Evolutionary conservation across 2,797 vertebrate genomes (phyloP).

Genomic region (Alca torda): DNA sequence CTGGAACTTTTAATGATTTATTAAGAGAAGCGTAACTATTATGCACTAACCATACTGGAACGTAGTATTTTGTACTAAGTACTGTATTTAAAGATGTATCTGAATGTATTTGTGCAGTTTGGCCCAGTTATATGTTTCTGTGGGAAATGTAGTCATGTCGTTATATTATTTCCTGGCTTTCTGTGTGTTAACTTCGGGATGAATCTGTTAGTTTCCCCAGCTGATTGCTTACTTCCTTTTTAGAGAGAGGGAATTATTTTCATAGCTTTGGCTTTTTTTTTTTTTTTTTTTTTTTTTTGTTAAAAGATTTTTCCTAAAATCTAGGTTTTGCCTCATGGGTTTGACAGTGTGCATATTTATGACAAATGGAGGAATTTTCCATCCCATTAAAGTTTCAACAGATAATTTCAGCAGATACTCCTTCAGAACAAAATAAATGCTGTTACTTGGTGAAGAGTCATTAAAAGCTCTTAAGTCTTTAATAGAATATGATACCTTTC

Average conservation of each 20-base stretch:
- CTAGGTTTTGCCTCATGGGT: constrained; percentile 15
- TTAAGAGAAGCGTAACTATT: neutral
- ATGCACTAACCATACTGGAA: neutral
- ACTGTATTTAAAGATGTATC: neutral
- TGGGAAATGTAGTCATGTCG: neutral
- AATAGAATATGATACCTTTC: constrained; percentile 9
- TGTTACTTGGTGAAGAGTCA: neutral
- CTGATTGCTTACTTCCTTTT: constrained; percentile 14
- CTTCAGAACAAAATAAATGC: neutral
- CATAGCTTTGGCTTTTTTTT: neutral
- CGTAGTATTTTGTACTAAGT: neutral
- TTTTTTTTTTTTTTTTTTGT: neutral
- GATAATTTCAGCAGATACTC: constrained; percentile 33
- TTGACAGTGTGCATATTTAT: neutral
- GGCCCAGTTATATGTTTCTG: neutral
- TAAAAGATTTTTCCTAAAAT: neutral
- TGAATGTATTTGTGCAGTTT: constrained; percentile 5
- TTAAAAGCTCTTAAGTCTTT: neutral
- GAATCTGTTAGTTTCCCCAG: constrained; percentile 16
- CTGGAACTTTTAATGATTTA: constrained; percentile 2
- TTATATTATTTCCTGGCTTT: constrained; percentile 23
- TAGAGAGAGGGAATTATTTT: neutral
- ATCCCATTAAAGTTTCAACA: constrained; percentile 44
- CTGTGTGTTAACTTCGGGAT: constrained; percentile 1
- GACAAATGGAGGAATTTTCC: constrained; percentile 9